These are phyloP conservation scores for Ammodramus savannarum DNA, from an alignment of 2,113 vertebrate genomes.

Conservation along the genomic window DNA sequence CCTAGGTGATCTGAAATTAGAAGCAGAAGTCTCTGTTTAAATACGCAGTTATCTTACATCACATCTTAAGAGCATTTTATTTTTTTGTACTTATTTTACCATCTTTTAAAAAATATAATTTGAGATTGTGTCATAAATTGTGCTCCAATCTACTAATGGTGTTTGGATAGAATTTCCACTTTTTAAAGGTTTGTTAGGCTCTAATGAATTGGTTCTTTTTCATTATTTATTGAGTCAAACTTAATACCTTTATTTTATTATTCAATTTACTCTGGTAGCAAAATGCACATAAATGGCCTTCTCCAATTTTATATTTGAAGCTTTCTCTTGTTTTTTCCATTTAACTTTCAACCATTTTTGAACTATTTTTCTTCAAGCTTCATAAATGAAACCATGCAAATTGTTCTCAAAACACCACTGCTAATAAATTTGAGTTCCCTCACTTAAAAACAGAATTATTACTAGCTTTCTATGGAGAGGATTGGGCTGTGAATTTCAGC, in stretches of 20 bases:
- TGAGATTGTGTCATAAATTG: not conserved
- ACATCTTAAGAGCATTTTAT: not conserved
- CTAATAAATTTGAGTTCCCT: not conserved
- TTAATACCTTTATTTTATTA: not conserved
- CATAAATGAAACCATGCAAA: not conserved
- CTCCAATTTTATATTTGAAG: not conserved
- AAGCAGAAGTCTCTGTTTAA: not conserved
- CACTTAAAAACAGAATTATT: not conserved
- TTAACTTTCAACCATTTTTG: not conserved
- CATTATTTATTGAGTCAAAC: not conserved
- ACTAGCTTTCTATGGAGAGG: not conserved
- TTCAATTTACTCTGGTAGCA: not conserved
- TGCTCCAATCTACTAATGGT: not conserved
- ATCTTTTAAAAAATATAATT: not conserved
- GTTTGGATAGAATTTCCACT: not conserved
- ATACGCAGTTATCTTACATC: not conserved
- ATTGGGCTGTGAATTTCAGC: not conserved
- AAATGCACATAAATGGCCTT: not conserved
- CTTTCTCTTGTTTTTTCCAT: not conserved
- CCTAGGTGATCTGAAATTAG: not conserved
- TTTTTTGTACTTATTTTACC: not conserved
- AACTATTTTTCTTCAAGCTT: not conserved
- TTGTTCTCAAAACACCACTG: not conserved
- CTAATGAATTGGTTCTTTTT: constrained; percentile 5
- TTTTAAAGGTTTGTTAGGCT: not conserved